Evolutionary conservation across 2,797 vertebrate genomes (phyloP).

Genomic region (Simalia tracyae): DNA sequence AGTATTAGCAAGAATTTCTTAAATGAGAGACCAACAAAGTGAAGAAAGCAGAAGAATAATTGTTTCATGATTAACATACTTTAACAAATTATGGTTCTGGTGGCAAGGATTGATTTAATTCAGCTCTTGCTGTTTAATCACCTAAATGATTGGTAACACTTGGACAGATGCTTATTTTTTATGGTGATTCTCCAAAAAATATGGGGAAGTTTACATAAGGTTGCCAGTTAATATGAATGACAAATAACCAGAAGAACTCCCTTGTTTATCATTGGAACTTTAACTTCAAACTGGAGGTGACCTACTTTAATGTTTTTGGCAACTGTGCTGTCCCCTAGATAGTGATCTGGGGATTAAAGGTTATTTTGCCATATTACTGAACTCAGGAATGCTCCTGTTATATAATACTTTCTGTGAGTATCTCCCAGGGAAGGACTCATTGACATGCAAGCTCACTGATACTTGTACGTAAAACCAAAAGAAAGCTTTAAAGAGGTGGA

Average conservation of each 20-base stretch:
- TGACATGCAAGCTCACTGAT: not conserved
- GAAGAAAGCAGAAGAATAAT: not conserved
- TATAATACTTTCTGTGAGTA: not conserved
- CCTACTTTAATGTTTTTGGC: not conserved
- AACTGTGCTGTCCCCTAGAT: not conserved
- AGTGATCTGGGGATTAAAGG: not conserved
- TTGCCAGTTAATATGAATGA: not conserved
- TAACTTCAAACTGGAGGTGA: not conserved
- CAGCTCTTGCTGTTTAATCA: not conserved
- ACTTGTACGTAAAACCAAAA: not conserved
- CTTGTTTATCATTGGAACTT: not conserved
- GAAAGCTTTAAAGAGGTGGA: not conserved
- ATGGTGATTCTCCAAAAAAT: not conserved
- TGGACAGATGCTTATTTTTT: not conserved
- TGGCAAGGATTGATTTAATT: slow-evolving; percentile 1
- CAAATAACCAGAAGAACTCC: not conserved
- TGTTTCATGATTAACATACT: slow-evolving; percentile 13
- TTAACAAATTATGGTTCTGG: not conserved
- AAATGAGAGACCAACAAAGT: not conserved
- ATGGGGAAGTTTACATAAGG: not conserved
- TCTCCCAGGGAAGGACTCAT: not conserved
- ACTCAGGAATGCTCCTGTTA: not conserved
- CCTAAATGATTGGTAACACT: not conserved
- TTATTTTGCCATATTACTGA: not conserved
- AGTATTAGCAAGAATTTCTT: not conserved